Conservation (phyloP, 2,888 invertebrate genomes). For the Drosophila ochracea region DNA sequence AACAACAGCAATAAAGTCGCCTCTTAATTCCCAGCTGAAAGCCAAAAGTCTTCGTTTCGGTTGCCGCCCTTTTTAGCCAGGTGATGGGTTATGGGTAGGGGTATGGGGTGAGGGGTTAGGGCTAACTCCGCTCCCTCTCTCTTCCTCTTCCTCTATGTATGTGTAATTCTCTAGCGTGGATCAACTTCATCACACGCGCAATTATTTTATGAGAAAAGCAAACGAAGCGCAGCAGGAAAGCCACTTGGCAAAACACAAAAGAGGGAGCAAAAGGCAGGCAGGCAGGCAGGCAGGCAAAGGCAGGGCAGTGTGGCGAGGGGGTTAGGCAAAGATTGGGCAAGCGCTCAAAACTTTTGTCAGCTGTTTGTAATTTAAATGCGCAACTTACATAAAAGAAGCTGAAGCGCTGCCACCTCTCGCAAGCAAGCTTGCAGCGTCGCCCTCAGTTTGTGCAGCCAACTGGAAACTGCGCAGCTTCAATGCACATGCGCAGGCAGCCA, state of each 20-base stretch:
- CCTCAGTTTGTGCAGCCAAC: slow-evolving; percentile 62
- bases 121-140: not conserved
- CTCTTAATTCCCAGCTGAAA: slow-evolving; percentile 67
- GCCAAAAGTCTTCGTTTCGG: slow-evolving; percentile 57
- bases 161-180: slow-evolving; percentile 27
- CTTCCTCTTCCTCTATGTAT: not conserved
- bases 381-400: slow-evolving; percentile 62
- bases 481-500: slow-evolving; percentile 71
- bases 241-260: slow-evolving; percentile 37
- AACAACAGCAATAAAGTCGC: slow-evolving; percentile 38
- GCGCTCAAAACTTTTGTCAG: slow-evolving; percentile 68
- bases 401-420: slow-evolving; percentile 43
- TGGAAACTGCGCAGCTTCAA: slow-evolving; percentile 77
- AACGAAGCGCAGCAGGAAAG: slow-evolving; percentile 66
- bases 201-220: slow-evolving; percentile 77
- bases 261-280: slow-evolving; percentile 10
- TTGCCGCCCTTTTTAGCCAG: slow-evolving; percentile 35
- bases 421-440: slow-evolving; percentile 32
- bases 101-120: not conserved
- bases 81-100: not conserved
- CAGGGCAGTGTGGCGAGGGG: not conserved
- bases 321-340: slow-evolving; percentile 62
- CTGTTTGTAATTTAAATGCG: slow-evolving; percentile 79
- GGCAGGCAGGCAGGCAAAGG: not conserved
- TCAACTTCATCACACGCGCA: slow-evolving; percentile 75